Conservation (phyloP, 2,797 vertebrate genomes). For the Kryptolebias ocellatus region DNA sequence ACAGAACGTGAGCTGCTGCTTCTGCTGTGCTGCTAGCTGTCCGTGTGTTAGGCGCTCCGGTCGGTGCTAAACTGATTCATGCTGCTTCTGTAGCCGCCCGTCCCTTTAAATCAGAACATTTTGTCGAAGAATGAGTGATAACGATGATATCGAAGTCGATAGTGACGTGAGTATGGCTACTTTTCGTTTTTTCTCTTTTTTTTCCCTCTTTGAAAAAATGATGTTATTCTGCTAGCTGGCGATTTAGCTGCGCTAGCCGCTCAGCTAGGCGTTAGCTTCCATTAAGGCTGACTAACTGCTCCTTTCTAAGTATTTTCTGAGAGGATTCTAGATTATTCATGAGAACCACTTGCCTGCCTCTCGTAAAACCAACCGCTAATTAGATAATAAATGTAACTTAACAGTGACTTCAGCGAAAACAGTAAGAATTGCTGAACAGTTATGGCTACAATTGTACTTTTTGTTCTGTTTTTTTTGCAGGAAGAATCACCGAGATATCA, state of each 20-base stretch:
- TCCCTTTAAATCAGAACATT: constrained; percentile 71
- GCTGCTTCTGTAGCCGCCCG: constrained; percentile 77
- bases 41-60: constrained; percentile 65
- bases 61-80: constrained; percentile 75
- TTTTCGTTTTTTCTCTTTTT: constrained; percentile 25
- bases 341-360: constrained; percentile 5
- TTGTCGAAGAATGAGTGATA: constrained; percentile 95
- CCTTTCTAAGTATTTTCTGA: constrained; percentile 39
- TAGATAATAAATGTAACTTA: constrained; percentile 13
- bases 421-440: constrained; percentile 56
- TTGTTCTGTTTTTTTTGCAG: constrained; percentile 86
- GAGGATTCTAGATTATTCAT: constrained; percentile 36
- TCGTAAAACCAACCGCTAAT: neutral
- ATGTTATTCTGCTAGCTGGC: constrained; percentile 48
- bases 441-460: constrained; percentile 83
- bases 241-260: constrained; percentile 67
- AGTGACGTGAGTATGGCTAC: constrained; percentile 92
- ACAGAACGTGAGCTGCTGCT: constrained; percentile 66
- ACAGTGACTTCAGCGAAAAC: constrained; percentile 45
- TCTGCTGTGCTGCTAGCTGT: constrained; percentile 41
- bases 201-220: neutral
- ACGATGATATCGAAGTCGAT: constrained; percentile 99
- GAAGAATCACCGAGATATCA: constrained; percentile 94
- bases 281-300: constrained; percentile 54
- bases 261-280: constrained; percentile 68